Conservation (phyloP, 2,888 invertebrate species). For the Alcis repandata region DNA sequence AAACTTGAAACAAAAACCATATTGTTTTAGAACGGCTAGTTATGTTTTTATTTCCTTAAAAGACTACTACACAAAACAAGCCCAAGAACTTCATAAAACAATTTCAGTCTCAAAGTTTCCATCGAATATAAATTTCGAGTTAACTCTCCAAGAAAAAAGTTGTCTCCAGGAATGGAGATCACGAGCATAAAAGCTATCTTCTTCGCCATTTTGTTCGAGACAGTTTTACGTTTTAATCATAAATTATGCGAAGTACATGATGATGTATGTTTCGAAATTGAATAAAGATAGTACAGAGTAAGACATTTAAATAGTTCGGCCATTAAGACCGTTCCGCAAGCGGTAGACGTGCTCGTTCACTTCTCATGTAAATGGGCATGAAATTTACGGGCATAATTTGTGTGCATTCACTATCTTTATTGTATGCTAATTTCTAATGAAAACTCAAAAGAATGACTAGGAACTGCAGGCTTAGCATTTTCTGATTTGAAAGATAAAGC, state of each 20-base stretch:
- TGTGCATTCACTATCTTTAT: conserved; percentile 59
- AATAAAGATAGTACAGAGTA: conserved; percentile 67
- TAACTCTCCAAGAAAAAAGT: conserved; percentile 35
- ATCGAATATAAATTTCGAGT: conserved; percentile 35
- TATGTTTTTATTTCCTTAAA: no score
- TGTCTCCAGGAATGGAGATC: conserved; percentile 35
- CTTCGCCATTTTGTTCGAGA: conserved; percentile 40
- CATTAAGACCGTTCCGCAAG: conserved; percentile 63
- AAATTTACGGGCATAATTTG: conserved; percentile 63
- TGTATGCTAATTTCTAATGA: conserved; percentile 59
- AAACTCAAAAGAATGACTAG: conserved; percentile 56
- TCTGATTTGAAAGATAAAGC: not conserved
- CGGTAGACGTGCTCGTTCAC: conserved; percentile 62
- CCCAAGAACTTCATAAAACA: conserved; percentile 18
- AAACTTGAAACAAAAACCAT: no score
- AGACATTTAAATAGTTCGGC: conserved; percentile 77
- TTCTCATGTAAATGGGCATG: conserved; percentile 72
- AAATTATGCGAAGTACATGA: conserved; percentile 50
- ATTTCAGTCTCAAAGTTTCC: conserved; percentile 25
- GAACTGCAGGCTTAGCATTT: not conserved
- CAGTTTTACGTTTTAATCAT: conserved; percentile 55
- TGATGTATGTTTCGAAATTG: conserved; percentile 65
- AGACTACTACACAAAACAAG: conserved; percentile 5
- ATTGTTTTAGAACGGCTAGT: no score
- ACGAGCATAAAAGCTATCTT: conserved; percentile 42